Evolutionary conservation across 1,140 invertebrate species (phyloP).

Genomic region (Drosophila erecta): DNA sequence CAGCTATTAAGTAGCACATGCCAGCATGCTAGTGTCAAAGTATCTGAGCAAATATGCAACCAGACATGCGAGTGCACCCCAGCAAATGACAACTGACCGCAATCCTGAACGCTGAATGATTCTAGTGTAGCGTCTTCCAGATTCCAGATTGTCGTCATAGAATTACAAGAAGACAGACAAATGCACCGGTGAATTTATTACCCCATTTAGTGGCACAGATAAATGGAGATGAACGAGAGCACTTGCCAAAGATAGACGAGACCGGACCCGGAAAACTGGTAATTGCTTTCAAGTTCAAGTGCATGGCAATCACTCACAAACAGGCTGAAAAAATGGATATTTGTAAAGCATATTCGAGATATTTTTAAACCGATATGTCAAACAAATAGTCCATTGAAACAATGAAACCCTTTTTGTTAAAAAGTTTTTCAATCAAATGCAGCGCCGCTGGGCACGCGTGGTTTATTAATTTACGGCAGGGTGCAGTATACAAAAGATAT

Average conservation of each 20-base stretch:
- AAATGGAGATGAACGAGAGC: conserved; percentile 24
- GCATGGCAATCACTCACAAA: conserved; percentile 48
- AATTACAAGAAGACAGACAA: background rate
- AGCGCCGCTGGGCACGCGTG: background rate
- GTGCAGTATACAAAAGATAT: conserved; percentile 19
- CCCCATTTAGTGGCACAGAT: conserved; percentile 30
- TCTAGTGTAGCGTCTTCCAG: conserved; percentile 14
- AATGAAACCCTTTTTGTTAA: conserved; percentile 4
- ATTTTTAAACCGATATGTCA: background rate
- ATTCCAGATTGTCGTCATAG: conserved; percentile 26
- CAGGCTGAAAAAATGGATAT: background rate
- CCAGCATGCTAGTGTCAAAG: background rate
- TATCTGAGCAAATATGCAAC: background rate
- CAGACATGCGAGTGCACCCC: conserved; percentile 11
- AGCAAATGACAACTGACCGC: conserved; percentile 26
- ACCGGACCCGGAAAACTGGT: conserved; percentile 44
- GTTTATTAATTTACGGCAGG: conserved; percentile 35
- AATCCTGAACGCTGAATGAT: conserved; percentile 14
- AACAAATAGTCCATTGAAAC: too few species aligned
- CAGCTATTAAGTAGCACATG: background rate
- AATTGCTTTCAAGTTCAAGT: conserved; percentile 75
- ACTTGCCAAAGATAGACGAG: conserved; percentile 22
- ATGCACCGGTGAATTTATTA: conserved; percentile 34
- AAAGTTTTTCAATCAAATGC: conserved; percentile 39
- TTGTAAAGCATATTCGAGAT: background rate